Evolutionary conservation across 2,113 vertebrate species (phyloP).

Genomic region (Dolichallabes microphthalmus): DNA sequence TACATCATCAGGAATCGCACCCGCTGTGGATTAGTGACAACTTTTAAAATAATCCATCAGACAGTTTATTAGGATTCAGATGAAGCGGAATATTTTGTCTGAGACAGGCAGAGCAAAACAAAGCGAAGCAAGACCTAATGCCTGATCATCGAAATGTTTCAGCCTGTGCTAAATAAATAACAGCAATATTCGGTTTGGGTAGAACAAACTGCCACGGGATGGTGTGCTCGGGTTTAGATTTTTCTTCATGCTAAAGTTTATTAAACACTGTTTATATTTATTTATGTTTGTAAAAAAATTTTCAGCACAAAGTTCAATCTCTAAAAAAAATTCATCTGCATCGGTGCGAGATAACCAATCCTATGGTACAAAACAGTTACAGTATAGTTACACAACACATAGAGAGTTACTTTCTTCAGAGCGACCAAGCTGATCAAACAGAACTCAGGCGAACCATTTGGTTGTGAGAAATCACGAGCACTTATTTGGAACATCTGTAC

Average conservation of each 20-base stretch:
- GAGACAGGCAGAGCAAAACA: not conserved
- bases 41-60: not conserved
- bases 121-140: not conserved
- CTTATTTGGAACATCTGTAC: too few relatives aligned
- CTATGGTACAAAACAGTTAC: not conserved
- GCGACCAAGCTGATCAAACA: not conserved
- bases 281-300: too few relatives aligned
- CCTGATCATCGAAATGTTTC: not conserved
- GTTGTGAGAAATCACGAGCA: not conserved
- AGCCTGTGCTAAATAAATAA: not conserved
- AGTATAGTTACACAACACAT: not conserved
- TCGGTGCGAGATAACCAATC: too few relatives aligned
- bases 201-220: not conserved
- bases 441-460: not conserved
- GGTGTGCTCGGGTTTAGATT: too few relatives aligned
- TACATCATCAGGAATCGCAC: constrained; percentile 7
- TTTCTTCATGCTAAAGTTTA: too few relatives aligned
- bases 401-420: not conserved
- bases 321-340: not conserved
- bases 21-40: not conserved
- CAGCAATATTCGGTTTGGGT: not conserved
- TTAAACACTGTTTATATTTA: too few relatives aligned
- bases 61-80: not conserved
- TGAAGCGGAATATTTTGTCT: not conserved
- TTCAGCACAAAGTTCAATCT: not conserved